A percentile compares a stretch with the other conserved stretches of the same genome.
Evolutionary conservation across 37 sponge, comb jelly and placozoan genomes (phyloP).

Genomic region (Chondrilla cf. caribensis): DNA sequence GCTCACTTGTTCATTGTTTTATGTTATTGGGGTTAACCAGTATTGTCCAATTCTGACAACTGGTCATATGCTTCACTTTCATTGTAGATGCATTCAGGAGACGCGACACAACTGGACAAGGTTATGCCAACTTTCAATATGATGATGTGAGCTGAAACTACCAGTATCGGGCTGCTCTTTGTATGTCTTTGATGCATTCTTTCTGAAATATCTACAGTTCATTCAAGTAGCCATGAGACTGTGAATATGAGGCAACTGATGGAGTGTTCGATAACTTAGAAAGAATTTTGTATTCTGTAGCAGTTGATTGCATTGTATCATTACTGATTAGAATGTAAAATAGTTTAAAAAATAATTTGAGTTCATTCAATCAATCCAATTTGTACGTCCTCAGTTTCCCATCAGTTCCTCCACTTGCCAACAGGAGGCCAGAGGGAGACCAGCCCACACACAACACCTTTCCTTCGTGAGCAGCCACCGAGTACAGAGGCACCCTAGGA

Average conservation of each 20-base stretch:
- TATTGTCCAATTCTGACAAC: not conserved
- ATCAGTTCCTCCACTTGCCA: constrained; percentile 83
- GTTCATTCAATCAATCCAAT: not conserved
- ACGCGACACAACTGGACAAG: constrained; percentile 65
- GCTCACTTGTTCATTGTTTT: too few species aligned
- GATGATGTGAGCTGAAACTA: constrained; percentile 57
- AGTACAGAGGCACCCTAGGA: constrained; percentile 66
- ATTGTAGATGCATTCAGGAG: constrained; percentile 58
- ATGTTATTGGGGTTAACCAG: not conserved
- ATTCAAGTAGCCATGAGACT: constrained; percentile 30
- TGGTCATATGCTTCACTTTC: not conserved
- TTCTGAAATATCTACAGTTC: constrained; percentile 19
- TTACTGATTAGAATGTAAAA: not conserved
- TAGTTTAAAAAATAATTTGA: not conserved
- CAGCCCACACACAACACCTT: constrained; percentile 86
- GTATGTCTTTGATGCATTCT: not conserved
- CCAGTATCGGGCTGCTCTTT: too few species aligned
- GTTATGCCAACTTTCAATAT: constrained; percentile 65
- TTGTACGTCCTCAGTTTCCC: constrained; percentile 49
- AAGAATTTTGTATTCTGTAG: not conserved
- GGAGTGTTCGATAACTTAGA: not conserved
- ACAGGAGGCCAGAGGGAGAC: constrained; percentile 44
- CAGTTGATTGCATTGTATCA: not conserved
- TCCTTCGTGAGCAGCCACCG: constrained; percentile 72
- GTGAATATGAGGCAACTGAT: not conserved